Percentiles rank a stretch among this genome's conserved stretches.
phyloP scores from a whole-genome alignment of 1,140 invertebrate genomes.

The Sinonovacula constricta region DNA sequence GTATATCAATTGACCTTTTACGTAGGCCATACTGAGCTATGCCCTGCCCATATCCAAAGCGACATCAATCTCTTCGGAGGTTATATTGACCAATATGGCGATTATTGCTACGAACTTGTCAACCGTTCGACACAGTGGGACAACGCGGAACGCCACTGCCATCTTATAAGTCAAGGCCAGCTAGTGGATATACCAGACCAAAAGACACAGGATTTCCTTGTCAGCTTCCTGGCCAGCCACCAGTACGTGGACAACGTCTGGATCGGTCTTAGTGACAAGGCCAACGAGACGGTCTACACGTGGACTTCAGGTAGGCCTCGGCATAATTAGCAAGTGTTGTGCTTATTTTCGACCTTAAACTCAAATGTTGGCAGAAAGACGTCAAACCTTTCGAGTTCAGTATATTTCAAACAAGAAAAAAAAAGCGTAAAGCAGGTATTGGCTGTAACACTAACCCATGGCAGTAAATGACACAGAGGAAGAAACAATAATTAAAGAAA shows the following conservation, averaged over 20 bases:
- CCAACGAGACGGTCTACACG: slow-evolving; percentile 5
- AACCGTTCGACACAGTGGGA: slow-evolving; percentile 17
- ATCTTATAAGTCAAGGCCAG: background rate
- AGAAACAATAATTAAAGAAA: too few relatives aligned
- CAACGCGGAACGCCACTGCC: slow-evolving; percentile 31
- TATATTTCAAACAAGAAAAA: too few relatives aligned
- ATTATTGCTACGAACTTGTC: slow-evolving; percentile 42
- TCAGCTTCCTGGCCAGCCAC: slow-evolving; percentile 20
- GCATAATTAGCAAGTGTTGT: too few relatives aligned
- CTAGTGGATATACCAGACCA: slow-evolving; percentile 12
- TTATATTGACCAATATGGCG: slow-evolving; percentile 38
- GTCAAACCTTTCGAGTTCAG: too few relatives aligned
- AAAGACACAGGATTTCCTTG: slow-evolving; percentile 17
- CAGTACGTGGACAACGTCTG: slow-evolving; percentile 16
- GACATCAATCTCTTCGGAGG: slow-evolving; percentile 12
- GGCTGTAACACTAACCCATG: too few relatives aligned
- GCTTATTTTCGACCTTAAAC: too few relatives aligned
- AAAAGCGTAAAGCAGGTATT: too few relatives aligned
- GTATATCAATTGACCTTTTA: too few relatives aligned
- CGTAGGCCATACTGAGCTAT: slow-evolving; percentile 34
- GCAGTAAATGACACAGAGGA: too few relatives aligned
- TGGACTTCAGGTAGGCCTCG: slow-evolving; percentile 46
- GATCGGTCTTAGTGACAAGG: slow-evolving; percentile 18
- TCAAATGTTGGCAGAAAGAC: too few relatives aligned
- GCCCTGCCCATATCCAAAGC: slow-evolving; percentile 19